phyloP scores from a whole-genome alignment of 2,888 invertebrate genomes.

The Aspidiotus destructor region DNA sequence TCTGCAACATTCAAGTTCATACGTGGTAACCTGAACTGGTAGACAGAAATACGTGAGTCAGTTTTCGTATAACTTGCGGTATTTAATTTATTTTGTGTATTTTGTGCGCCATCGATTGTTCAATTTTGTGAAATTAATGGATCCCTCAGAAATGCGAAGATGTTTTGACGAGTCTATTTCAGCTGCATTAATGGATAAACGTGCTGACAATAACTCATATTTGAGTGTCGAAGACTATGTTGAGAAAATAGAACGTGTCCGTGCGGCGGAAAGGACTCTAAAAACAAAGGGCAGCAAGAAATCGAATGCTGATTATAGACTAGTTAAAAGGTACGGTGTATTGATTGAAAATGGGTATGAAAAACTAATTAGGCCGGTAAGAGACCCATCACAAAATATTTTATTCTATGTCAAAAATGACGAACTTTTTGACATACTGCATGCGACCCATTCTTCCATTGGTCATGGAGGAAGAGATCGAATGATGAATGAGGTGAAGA shows the following conservation, averaged over 20 bases:
- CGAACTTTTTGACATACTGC: background rate
- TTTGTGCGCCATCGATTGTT: too few relatives aligned
- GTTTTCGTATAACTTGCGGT: too few relatives aligned
- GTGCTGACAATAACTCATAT: slow-evolving; percentile 1
- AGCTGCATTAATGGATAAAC: background rate
- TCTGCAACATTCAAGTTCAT: too few relatives aligned
- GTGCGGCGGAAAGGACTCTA: background rate
- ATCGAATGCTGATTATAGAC: background rate
- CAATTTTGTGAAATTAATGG: background rate
- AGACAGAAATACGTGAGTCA: too few relatives aligned
- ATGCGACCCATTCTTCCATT: background rate
- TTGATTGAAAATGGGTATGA: background rate
- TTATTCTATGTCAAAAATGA: background rate
- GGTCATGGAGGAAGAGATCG: background rate
- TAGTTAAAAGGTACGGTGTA: background rate
- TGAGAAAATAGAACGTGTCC: background rate
- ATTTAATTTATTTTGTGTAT: too few relatives aligned
- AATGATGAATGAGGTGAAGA: background rate
- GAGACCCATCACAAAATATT: too few relatives aligned
- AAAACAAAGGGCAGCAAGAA: background rate
- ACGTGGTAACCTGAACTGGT: too few relatives aligned
- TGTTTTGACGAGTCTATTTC: background rate
- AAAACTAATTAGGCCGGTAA: background rate
- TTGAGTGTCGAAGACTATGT: background rate
- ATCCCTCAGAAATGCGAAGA: background rate